A percentile compares a stretch with the other conserved stretches of the same genome.
These are phyloP conservation scores for Harmothoe impar DNA, from an alignment of 2,888 invertebrate species.

Conservation along the genomic window DNA sequence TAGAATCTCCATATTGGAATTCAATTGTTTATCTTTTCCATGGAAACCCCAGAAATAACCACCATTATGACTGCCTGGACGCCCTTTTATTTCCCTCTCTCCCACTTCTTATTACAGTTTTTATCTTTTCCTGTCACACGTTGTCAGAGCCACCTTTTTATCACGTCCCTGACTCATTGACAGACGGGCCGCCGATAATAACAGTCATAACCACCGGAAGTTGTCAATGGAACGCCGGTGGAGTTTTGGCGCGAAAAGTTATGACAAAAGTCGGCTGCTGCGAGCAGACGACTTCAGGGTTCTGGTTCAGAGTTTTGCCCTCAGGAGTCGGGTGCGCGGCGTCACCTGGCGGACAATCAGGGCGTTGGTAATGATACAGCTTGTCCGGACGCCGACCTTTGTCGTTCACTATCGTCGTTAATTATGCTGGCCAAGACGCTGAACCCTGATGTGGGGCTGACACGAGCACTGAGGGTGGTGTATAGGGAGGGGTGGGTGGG, in stretches of 20 bases:
- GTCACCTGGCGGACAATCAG: slow-evolving; percentile 20
- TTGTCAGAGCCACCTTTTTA: background rate
- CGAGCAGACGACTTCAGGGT: background rate
- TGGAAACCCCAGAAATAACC: no score
- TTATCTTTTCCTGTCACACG: background rate
- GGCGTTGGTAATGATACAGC: background rate
- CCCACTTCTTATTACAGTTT: no score
- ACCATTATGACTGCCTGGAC: no score
- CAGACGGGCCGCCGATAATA: background rate
- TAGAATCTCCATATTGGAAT: no score
- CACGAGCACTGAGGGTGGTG: background rate
- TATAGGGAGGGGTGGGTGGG: background rate
- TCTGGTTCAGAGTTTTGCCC: background rate
- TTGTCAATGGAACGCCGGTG: slow-evolving; percentile 22
- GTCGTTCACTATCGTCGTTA: slow-evolving; percentile 3
- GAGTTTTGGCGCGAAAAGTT: slow-evolving; percentile 29
- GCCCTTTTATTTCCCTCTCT: no score
- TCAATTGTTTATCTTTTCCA: no score
- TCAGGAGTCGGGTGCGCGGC: background rate
- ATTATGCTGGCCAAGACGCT: background rate
- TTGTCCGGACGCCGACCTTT: slow-evolving; percentile 1
- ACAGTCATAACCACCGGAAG: slow-evolving; percentile 38
- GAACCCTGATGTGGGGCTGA: background rate
- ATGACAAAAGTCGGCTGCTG: background rate
- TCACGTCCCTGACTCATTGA: background rate